Evolutionary conservation across 2,888 invertebrate species (phyloP), one percentile per base, ranked within the genome.

Genomic region (Spilosoma lubricipeda): DNA sequence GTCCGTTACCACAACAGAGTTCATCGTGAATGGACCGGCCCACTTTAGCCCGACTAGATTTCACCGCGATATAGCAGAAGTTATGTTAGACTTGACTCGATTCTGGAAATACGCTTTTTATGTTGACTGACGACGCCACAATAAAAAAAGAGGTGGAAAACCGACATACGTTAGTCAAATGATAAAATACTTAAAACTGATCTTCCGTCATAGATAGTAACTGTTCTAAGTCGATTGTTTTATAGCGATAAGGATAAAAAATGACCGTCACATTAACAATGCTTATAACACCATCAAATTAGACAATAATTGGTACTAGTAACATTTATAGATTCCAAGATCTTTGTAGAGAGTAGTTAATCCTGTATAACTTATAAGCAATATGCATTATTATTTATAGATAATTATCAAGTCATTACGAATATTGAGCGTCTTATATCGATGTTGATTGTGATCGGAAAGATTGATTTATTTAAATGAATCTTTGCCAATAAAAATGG

Each of bases 21-120:
- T 90, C 90, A 85, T 91, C 93, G 92, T 93, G 93, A 93, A 93
- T 92, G 91, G 90, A 80, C 88, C 93, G 88, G 86, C 92, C 92
- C 90, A 91, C 90, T 86, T 78, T 79, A 76, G 80, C 81, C 79
- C 76, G 75, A 71, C 76, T 76, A 77, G 85, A 89, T 92, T 80
- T 75, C 85, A 73, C 48, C 33, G 83, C 84, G 90, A 90, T 89
- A 89, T 80, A 82, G 81, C 85, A 71, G 80, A 77, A 82, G 77
- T 82, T 84, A 82, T 82, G 77, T 77, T 78, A 83, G 80, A 82
- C 77, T 77, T 76, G 79, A 77, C 77, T 80, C 72, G 77, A 85
- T 85, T 85, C 82, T 79, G 80, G 82, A 87, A 84, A 84, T 74
- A 82, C 70, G 78, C 65, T 82, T 79, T 80, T 78, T 76, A 72